Conservation (phyloP, 2,113 vertebrate genomes). For the Prunella fulvescens region DNA sequence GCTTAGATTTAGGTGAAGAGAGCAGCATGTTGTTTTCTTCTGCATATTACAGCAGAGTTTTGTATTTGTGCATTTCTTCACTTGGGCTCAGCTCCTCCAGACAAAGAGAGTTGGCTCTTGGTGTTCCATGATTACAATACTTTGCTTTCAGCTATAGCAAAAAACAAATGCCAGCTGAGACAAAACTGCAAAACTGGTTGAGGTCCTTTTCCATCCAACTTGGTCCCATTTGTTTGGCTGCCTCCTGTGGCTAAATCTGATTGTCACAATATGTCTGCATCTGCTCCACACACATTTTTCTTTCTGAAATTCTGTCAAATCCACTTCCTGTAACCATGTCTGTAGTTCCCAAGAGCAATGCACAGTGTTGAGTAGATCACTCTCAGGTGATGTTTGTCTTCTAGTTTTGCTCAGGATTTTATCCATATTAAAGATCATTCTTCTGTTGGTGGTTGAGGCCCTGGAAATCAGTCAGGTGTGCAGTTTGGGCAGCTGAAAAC, state of each 20-base stretch:
- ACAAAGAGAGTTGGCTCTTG: background rate
- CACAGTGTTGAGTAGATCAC: background rate
- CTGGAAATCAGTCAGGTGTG: background rate
- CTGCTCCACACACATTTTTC: background rate
- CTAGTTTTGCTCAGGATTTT: background rate
- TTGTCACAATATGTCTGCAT: background rate
- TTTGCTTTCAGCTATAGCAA: background rate
- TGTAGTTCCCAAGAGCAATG: background rate
- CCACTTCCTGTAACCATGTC: background rate
- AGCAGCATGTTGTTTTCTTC: background rate
- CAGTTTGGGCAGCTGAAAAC: background rate
- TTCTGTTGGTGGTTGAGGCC: background rate
- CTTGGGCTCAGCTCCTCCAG: background rate
- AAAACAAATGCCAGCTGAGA: background rate
- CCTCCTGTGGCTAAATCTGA: background rate
- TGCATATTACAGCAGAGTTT: background rate
- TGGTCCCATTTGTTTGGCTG: background rate
- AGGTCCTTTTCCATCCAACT: background rate
- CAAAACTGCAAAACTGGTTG: background rate
- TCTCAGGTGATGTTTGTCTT: background rate
- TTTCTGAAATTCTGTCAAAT: background rate
- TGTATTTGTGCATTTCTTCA: background rate
- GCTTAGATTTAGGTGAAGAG: constrained; percentile 21
- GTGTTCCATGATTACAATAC: background rate
- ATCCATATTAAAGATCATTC: background rate